Percentiles rank a stretch among this genome's conserved stretches.
These are phyloP conservation scores for Cephalopterus ornatus DNA, from an alignment of 2,113 vertebrate genomes.

Conservation along the genomic window DNA sequence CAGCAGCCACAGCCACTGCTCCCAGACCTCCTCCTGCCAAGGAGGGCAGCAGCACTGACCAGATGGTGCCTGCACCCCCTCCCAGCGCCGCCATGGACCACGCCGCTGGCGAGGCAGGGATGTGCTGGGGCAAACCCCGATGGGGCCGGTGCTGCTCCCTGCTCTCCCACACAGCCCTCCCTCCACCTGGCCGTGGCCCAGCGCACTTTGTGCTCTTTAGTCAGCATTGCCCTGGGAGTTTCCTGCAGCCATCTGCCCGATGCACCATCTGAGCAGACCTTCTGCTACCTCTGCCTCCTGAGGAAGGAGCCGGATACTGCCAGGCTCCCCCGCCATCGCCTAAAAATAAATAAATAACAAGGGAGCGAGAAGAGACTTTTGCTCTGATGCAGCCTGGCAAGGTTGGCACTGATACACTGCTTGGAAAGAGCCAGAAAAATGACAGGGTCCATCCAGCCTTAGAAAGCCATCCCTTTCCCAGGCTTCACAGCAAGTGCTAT, in stretches of 20 bases:
- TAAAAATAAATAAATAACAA: neutral
- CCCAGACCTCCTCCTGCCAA: neutral
- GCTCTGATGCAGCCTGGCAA: neutral
- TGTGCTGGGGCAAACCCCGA: neutral
- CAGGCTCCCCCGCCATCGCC: neutral
- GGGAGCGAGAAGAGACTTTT: neutral
- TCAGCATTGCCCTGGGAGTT: constrained; percentile 24
- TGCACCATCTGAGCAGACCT: constrained; percentile 41
- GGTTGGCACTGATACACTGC: neutral
- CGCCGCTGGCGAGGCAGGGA: neutral
- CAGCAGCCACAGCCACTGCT: neutral
- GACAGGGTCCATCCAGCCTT: neutral
- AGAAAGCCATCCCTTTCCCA: neutral
- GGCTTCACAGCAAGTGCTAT: fast-evolving
- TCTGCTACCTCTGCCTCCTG: constrained; percentile 30
- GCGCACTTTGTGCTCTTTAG: neutral
- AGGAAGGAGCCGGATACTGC: neutral
- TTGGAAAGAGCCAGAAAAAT: neutral
- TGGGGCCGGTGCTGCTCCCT: neutral
- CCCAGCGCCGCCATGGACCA: fast-evolving
- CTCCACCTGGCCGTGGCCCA: neutral
- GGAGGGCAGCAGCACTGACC: neutral
- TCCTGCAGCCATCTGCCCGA: constrained; percentile 50
- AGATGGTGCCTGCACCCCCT: neutral
- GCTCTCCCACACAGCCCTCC: neutral